Evolutionary conservation across 2,888 invertebrate species (phyloP), one percentile per base, ranked within the genome.

Genomic region (Zaprionus lineosus): DNA sequence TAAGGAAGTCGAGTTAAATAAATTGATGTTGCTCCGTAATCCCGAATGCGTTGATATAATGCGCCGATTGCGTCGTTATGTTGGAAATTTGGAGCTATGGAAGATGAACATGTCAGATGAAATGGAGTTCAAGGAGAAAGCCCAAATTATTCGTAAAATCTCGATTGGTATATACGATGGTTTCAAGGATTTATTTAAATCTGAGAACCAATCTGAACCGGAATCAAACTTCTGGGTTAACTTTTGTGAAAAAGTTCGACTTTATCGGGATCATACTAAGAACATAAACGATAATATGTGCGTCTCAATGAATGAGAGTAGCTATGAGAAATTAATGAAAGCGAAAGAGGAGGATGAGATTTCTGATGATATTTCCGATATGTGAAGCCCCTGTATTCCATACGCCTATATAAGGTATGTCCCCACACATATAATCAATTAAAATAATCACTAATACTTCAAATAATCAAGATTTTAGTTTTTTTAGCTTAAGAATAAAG

Each of bases 11-110:
- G 87, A 88, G 37, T 39, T 90, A 4, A 94, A 93, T 61, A 93
- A 94, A 0, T 89, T 96, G 14, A 95, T 96, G 94, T 88, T 97
- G 31, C 92, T 95, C 51, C 96, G 96, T 74, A 95, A 96, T 90
- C 94, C 96, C 0, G 93, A 94, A 36, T 92, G 95, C 70, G 92
- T 96, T 36, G 94, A 95, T 82, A 96, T 95, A 0, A 92, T 96
- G 44, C 94, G 94, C 76, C 92, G 95, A 58, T 91, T 95, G 88
- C 91, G 94, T 9, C 92, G 93, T 34, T 97, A 96, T 88, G 93
- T 96, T 26, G 96, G 96, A 4, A 96, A 96, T 89, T 90, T 93
- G 1, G 92, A 92, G 3, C 92, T 93, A 9, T 96, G 96, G 96
- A 93, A 93, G 70, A 91, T 93, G 58, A 89, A 88, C 2, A 91